These are phyloP conservation scores for Rissa tridactyla DNA, from an alignment of 2,113 vertebrate species.

Conservation along the genomic window DNA sequence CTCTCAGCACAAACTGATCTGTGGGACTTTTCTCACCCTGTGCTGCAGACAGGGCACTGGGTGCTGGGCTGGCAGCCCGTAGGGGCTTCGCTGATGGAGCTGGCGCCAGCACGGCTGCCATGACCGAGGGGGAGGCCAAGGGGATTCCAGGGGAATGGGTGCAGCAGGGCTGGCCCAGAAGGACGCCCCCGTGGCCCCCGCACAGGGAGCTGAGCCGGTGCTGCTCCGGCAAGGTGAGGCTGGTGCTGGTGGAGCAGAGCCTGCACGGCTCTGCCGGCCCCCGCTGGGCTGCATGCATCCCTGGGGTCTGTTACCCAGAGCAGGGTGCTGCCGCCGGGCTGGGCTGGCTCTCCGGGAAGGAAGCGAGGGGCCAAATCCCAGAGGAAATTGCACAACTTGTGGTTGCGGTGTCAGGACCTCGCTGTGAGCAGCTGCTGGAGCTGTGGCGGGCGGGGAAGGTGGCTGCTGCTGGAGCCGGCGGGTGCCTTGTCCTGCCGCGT, in stretches of 20 bases:
- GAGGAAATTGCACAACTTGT: slow-evolving; percentile 47
- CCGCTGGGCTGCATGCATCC: background rate
- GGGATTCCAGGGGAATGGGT: background rate
- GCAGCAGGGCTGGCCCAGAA: too few relatives aligned
- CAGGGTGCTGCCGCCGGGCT: accelerated
- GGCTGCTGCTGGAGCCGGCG: accelerated
- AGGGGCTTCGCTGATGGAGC: background rate
- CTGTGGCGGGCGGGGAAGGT: background rate
- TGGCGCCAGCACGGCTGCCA: accelerated
- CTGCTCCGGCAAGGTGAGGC: background rate
- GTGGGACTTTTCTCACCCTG: background rate
- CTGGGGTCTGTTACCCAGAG: background rate
- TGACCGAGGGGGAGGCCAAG: too few relatives aligned
- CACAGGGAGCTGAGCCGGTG: accelerated
- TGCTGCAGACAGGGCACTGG: accelerated
- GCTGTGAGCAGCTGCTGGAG: background rate
- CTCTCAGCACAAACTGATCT: too few relatives aligned
- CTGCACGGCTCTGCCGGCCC: accelerated
- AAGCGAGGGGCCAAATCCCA: background rate
- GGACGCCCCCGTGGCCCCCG: accelerated
- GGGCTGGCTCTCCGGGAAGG: background rate
- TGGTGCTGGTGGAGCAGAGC: accelerated
- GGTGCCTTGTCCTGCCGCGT: background rate
- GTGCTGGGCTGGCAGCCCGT: background rate
- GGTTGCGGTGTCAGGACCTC: background rate